phyloP scores from a whole-genome alignment of 2,797 vertebrate genomes.

The Danio aesculapii region DNA sequence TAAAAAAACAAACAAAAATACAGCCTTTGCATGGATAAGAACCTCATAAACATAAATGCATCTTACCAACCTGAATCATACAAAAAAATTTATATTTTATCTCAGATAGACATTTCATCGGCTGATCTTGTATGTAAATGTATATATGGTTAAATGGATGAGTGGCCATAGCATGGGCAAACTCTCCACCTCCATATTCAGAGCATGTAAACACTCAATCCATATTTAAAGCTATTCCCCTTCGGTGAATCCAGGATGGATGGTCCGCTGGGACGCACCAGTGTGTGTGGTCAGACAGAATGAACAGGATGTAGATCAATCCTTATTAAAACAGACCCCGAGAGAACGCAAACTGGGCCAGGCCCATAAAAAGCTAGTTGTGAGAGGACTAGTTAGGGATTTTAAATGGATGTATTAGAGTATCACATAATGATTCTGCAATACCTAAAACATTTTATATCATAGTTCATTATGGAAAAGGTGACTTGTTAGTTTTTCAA shows the following conservation, averaged over 20 bases:
- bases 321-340: constrained; percentile 57
- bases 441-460: neutral
- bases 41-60: neutral
- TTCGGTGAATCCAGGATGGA: constrained; percentile 32
- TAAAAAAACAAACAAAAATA: neutral
- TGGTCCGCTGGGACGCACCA: neutral
- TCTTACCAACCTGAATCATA: neutral
- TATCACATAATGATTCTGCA: neutral
- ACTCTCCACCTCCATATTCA: neutral
- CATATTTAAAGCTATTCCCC: constrained; percentile 30
- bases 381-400: constrained; percentile 17
- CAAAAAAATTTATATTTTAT: no score
- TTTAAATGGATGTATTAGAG: neutral
- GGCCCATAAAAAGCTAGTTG: constrained; percentile 47
- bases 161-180: constrained; percentile 6
- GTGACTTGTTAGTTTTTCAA: neutral
- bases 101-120: neutral
- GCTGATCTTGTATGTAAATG: neutral
- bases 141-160: neutral
- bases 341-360: constrained; percentile 57
- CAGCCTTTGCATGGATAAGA: neutral
- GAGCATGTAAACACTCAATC: constrained; percentile 20
- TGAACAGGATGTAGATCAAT: constrained; percentile 55
- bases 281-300: constrained; percentile 52
- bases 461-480: neutral